phyloP scores from a whole-genome alignment of 2,797 vertebrate genomes.

The Echiichthys vipera region DNA sequence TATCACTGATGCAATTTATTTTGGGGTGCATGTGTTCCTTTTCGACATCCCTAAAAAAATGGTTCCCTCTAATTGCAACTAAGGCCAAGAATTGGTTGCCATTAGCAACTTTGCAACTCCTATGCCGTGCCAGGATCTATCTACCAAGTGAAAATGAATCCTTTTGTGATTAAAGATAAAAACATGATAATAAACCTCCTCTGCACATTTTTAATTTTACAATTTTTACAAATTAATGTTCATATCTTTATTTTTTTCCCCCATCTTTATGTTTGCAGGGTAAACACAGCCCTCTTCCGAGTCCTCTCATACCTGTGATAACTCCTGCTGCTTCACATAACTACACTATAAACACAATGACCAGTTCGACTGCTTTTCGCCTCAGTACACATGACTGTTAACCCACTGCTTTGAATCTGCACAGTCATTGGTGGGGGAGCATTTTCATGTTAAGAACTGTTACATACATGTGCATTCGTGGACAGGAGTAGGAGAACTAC shows the following conservation, averaged over 20 bases:
- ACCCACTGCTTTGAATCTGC: slow-evolving; percentile 16
- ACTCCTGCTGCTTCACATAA: slow-evolving; percentile 1
- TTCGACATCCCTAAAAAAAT: too few species aligned
- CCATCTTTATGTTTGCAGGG: not conserved
- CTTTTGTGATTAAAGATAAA: not conserved
- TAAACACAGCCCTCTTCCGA: not conserved
- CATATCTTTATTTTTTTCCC: not conserved
- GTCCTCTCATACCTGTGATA: not conserved
- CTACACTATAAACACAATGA: not conserved
- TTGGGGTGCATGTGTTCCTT: too few species aligned
- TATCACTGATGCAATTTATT: too few species aligned
- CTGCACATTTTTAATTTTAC: not conserved
- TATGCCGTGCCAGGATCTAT: too few species aligned
- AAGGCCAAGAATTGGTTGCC: too few species aligned
- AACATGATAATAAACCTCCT: not conserved
- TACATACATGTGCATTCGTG: slow-evolving; percentile 12
- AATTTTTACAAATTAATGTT: not conserved
- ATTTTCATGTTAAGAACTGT: not conserved
- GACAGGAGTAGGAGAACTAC: not conserved
- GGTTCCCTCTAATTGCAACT: too few species aligned
- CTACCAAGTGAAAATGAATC: not conserved
- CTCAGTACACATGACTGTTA: not conserved
- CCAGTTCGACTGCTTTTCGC: slow-evolving; percentile 39
- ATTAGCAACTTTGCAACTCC: too few species aligned
- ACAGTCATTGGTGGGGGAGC: not conserved